phyloP scores from a whole-genome alignment of 1,140 invertebrate species.

The Drosophila prosaltans region DNA sequence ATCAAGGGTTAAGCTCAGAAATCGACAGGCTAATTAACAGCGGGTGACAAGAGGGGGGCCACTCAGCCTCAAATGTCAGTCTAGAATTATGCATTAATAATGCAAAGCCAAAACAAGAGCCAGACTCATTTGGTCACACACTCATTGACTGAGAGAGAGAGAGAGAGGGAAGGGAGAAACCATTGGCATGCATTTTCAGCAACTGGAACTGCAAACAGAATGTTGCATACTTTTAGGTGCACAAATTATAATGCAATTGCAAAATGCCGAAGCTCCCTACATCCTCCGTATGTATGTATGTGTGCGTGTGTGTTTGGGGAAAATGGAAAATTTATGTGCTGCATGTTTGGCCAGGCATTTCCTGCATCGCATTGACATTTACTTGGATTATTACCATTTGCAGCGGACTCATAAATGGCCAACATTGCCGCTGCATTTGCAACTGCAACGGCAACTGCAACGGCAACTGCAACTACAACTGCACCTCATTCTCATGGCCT shows the following conservation, averaged over 20 bases:
- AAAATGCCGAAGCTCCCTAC: conserved; percentile 37
- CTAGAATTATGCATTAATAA: conserved; percentile 76
- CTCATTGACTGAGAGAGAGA: neutral
- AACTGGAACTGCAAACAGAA: conserved; percentile 34
- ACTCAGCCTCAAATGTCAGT: conserved; percentile 27
- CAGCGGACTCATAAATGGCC: conserved; percentile 48
- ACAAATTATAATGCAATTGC: conserved; percentile 77
- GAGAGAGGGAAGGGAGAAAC: neutral
- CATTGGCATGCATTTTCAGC: conserved; percentile 34
- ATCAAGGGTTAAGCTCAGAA: conserved; percentile 42
- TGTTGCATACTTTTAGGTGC: conserved; percentile 52
- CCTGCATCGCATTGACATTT: conserved; percentile 71
- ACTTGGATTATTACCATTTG: conserved; percentile 72
- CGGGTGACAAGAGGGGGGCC: conserved; percentile 15
- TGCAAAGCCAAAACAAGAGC: conserved; percentile 50
- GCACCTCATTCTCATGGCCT: conserved; percentile 16
- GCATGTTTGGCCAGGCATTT: conserved; percentile 27
- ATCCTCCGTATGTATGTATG: conserved; percentile 13
- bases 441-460: neutral
- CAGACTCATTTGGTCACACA: conserved; percentile 54
- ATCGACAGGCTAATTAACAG: conserved; percentile 66
- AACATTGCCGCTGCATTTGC: conserved; percentile 42
- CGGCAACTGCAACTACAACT: conserved; percentile 38
- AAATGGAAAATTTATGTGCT: conserved; percentile 59
- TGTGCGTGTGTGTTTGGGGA: conserved; percentile 12